Evolutionary conservation across 2,797 vertebrate species (phyloP).

Genomic region (Erethizon dorsatum): DNA sequence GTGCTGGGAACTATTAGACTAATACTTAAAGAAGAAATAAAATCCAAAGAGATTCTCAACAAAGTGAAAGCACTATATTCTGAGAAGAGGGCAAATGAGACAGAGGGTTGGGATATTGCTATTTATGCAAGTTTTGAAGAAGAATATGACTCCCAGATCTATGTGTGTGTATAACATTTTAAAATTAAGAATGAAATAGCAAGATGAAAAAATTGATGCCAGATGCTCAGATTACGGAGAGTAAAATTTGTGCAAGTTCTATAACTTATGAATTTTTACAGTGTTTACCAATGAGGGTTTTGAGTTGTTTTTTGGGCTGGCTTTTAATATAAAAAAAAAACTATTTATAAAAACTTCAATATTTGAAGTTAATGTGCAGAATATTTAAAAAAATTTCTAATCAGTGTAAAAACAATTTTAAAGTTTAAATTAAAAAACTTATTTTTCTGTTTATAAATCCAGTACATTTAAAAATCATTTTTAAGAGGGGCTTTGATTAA

Average conservation of each 20-base stretch:
- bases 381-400: not conserved
- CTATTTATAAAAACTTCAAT: not conserved
- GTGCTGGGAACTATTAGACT: not conserved
- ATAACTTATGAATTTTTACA: not conserved
- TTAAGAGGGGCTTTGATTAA: constrained; percentile 57
- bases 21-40: not conserved
- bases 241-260: not conserved
- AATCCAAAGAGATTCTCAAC: not conserved
- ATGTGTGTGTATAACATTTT: not conserved
- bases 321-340: constrained; percentile 43
- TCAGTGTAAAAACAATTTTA: not conserved
- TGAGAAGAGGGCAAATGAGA: not conserved
- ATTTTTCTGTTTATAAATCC: constrained; percentile 39
- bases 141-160: not conserved
- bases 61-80: not conserved
- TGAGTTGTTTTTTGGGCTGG: not conserved
- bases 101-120: not conserved
- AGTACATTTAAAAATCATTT: constrained; percentile 40
- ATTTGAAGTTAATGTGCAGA: not conserved
- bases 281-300: not conserved
- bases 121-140: not conserved
- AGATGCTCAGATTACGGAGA: not conserved
- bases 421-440: constrained; percentile 53
- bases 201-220: not conserved
- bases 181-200: not conserved